Evolutionary conservation across 2,113 vertebrate species (phyloP).

Genomic region (Silurus glanis): DNA sequence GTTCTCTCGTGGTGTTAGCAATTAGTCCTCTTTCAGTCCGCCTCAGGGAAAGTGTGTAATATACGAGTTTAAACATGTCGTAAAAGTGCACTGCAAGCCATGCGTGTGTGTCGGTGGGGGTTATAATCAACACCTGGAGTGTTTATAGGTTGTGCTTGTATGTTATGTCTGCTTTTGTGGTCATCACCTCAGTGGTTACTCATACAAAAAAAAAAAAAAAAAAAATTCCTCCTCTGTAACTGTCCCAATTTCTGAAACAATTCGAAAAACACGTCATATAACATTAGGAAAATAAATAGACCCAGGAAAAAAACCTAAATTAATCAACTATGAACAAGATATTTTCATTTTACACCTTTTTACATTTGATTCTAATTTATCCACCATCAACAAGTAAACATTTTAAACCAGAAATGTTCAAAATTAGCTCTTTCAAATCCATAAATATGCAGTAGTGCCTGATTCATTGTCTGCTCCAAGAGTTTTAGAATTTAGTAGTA

Average conservation of each 20-base stretch:
- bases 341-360: background rate
- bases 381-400: background rate
- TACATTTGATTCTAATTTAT: background rate
- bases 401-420: too few species aligned
- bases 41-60: slow-evolving; percentile 39
- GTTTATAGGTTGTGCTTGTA: slow-evolving; percentile 9
- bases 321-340: background rate
- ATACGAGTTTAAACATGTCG: slow-evolving; percentile 23
- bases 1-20: slow-evolving; percentile 25
- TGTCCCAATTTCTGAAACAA: background rate
- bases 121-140: slow-evolving; percentile 32
- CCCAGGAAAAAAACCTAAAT: background rate
- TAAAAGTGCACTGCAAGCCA: slow-evolving; percentile 10
- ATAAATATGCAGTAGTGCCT: background rate
- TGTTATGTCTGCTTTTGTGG: slow-evolving; percentile 22
- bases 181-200: background rate
- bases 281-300: background rate
- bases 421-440: background rate
- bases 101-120: background rate
- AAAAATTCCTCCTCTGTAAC: background rate
- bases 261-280: background rate
- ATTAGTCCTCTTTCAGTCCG: slow-evolving; percentile 13
- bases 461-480: background rate
- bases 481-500: background rate
- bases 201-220: background rate